Evolutionary conservation across 2,113 vertebrate genomes (phyloP).

Genomic region (Rhynchomys soricoides): DNA sequence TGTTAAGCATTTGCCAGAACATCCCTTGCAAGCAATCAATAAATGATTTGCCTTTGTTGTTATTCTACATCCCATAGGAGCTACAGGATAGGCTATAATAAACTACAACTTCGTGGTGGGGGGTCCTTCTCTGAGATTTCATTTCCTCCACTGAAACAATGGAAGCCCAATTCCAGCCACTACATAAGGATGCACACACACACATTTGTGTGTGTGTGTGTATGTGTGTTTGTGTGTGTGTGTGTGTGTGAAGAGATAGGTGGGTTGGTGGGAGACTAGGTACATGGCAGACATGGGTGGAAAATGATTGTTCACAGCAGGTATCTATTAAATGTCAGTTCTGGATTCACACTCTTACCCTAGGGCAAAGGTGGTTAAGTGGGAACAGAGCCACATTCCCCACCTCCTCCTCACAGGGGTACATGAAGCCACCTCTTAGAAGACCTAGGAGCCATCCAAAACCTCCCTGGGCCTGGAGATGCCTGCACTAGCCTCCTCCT

Average conservation of each 20-base stretch:
- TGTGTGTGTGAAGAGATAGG: background rate
- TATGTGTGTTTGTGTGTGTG: background rate
- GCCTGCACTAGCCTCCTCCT: background rate
- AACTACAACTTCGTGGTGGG: no score
- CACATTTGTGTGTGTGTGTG: no score
- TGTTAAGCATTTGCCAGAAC: background rate
- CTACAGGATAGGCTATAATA: background rate
- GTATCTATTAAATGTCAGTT: background rate
- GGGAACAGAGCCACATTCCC: background rate
- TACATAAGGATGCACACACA: background rate
- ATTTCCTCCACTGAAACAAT: background rate
- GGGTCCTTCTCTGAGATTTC: background rate
- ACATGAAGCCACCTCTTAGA: background rate
- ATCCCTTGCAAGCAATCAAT: background rate
- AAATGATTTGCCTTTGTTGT: background rate
- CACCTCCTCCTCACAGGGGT: accelerated
- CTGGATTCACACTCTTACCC: background rate
- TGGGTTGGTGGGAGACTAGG: background rate
- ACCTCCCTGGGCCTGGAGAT: background rate
- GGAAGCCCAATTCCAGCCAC: background rate
- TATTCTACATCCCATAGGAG: background rate
- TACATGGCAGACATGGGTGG: background rate
- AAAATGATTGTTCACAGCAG: background rate
- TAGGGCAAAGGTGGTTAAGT: background rate
- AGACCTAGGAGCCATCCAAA: no score